Base-by-base conservation (phyloP, 1,140 invertebrate genomes). In the Episyrphus balteatus region DNA sequence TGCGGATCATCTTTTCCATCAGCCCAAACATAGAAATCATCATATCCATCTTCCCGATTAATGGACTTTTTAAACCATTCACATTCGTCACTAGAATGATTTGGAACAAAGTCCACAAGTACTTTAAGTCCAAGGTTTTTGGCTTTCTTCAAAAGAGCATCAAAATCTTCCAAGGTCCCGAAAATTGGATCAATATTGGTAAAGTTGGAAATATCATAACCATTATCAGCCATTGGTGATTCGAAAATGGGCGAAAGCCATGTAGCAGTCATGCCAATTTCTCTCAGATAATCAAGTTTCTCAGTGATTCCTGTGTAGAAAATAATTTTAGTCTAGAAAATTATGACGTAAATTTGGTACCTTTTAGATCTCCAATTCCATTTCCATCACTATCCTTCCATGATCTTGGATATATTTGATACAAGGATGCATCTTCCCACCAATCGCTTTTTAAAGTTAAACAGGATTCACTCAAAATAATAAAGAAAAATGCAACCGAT, bases 171-270 rank as follows among this genome's bases (percentile, higher is more conserved):
- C 66, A 87, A 75, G 3, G 75, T 82, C 2, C 88, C 88, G 51
- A 83, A 84, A 37, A 77, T 70, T 1, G 77, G 64, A 55, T 88
- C 77, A 14, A 92, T 75, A 7, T 75, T 67, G 43, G 71, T 79
- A 58, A 86, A 90, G 61, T 90, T 77, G n/a, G 77, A 73, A 47
- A 88, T 79, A 56, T 87, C 86, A 53, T 86, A 84, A 7, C 83
- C 83, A 51, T 78, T 76, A 68, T 86, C 82, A 2, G 75, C 72
- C 73, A 82, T 79, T 0, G 80, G 80, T 0, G 78, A 81, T 47
- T 74, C 70, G 61, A 78, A 86, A 38, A 88, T 78, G 1, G 83
- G 82, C 18, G 81, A 84, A 26, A 90, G 60, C 79, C 82, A 86
- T 57, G 80, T 69, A 1, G 72, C 76, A 8, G 75, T 71, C 3